Percentiles rank a stretch among this genome's conserved stretches.
Evolutionary conservation across 2,113 vertebrate genomes (phyloP).

Genomic region (Cyanoramphus novaezelandiae): DNA sequence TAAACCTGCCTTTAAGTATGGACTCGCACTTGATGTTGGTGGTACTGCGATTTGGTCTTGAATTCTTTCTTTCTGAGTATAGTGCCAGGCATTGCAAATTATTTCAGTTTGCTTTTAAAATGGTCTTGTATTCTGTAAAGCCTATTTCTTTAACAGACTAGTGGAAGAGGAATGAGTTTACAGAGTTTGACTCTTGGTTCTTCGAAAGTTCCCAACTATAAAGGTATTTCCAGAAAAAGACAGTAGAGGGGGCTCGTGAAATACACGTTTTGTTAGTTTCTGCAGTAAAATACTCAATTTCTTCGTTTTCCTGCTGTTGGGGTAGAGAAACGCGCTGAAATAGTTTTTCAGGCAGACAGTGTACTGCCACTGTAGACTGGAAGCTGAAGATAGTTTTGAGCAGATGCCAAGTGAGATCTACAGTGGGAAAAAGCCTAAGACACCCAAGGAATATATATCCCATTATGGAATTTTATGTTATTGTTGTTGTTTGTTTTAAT

Average conservation of each 20-base stretch:
- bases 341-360: neutral
- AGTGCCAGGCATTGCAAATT: neutral
- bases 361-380: too few relatives aligned
- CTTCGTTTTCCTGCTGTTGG: neutral
- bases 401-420: neutral
- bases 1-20: neutral
- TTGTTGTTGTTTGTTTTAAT: too few relatives aligned
- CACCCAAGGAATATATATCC: neutral
- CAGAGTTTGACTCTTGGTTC: accelerated
- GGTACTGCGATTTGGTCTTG: neutral
- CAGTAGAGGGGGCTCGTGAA: slow-evolving; percentile 45
- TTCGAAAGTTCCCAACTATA: neutral
- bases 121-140: neutral
- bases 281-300: neutral
- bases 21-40: accelerated
- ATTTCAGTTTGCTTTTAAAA: neutral
- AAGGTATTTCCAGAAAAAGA: neutral
- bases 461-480: too few relatives aligned
- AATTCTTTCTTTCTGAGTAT: neutral
- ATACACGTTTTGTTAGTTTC: neutral
- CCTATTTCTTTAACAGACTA: neutral
- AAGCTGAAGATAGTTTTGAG: neutral
- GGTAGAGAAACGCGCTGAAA: neutral
- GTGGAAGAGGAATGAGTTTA: neutral
- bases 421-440: neutral